phyloP scores from a whole-genome alignment of 2,797 vertebrate species.

The Steatocranus sp. region DNA sequence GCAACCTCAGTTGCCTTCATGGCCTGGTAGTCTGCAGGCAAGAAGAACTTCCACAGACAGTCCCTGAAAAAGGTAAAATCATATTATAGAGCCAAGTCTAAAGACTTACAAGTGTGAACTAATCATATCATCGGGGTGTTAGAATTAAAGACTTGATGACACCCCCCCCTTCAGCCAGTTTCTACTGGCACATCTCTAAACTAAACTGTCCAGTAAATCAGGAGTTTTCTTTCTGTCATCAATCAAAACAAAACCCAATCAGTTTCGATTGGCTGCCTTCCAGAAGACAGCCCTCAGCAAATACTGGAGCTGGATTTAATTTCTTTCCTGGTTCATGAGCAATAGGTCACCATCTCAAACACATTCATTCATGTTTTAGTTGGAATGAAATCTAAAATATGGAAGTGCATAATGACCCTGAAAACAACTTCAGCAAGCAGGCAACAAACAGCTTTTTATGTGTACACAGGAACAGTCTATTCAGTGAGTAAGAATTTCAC shows the following conservation, averaged over 20 bases:
- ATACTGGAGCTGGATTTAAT: neutral
- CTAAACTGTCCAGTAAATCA: neutral
- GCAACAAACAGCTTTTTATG: neutral
- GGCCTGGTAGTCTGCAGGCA: constrained; percentile 94
- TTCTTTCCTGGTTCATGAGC: neutral
- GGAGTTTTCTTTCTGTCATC: neutral
- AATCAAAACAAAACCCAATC: neutral
- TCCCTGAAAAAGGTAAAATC: constrained; percentile 74
- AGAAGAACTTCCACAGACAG: constrained; percentile 97
- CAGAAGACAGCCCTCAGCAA: neutral
- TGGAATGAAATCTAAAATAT: neutral
- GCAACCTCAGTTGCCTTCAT: constrained; percentile 90
- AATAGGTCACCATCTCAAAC: neutral
- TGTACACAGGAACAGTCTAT: neutral
- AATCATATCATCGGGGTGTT: neutral
- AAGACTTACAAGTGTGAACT: neutral
- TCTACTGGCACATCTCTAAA: neutral
- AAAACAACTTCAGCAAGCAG: neutral
- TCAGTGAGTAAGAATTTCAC: neutral
- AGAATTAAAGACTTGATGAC: neutral
- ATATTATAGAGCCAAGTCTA: neutral
- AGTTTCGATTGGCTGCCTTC: neutral
- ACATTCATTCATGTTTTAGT: no score
- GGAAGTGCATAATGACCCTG: neutral
- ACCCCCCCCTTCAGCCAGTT: neutral